Evolutionary conservation across 2,113 vertebrate genomes (phyloP).

Genomic region (Cynocephalus volans): DNA sequence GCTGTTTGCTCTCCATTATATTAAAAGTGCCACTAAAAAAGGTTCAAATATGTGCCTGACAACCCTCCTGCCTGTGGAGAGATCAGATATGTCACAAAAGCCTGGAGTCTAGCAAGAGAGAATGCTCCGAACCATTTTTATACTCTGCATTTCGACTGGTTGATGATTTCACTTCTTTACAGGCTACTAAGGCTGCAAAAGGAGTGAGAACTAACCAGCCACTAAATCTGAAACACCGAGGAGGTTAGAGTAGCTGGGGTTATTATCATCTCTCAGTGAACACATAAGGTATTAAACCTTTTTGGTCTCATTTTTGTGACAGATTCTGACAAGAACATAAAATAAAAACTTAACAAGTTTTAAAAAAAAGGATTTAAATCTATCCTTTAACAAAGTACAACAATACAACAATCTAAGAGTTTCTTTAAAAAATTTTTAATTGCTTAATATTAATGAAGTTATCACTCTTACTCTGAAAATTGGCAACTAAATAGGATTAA

Average conservation of each 20-base stretch:
- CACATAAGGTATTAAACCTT: slow-evolving; percentile 56
- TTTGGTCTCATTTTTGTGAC: slow-evolving; percentile 53
- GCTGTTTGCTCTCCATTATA: neutral
- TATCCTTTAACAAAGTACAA: neutral
- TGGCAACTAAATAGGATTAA: neutral
- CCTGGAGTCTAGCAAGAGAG: neutral
- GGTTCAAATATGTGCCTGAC: neutral
- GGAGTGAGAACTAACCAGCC: slow-evolving; percentile 29
- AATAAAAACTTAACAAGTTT: slow-evolving; percentile 78
- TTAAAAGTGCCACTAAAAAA: neutral
- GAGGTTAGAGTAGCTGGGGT: slow-evolving; percentile 54
- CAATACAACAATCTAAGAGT: neutral
- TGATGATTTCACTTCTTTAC: slow-evolving; percentile 52
- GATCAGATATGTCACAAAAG: neutral
- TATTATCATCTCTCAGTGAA: slow-evolving; percentile 65
- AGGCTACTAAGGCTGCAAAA: slow-evolving; percentile 74
- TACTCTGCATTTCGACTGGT: slow-evolving; percentile 61
- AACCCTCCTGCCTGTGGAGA: neutral
- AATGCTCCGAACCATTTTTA: neutral
- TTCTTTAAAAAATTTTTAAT: neutral
- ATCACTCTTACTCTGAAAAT: neutral
- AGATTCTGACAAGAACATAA: slow-evolving; percentile 80
- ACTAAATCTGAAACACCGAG: slow-evolving; percentile 60
- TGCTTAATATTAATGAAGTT: neutral
- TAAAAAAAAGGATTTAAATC: neutral